A percentile compares a stretch with the other conserved stretches of the same genome.
Conservation (phyloP, 2,113 vertebrate species). For the Sturnira hondurensis region DNA sequence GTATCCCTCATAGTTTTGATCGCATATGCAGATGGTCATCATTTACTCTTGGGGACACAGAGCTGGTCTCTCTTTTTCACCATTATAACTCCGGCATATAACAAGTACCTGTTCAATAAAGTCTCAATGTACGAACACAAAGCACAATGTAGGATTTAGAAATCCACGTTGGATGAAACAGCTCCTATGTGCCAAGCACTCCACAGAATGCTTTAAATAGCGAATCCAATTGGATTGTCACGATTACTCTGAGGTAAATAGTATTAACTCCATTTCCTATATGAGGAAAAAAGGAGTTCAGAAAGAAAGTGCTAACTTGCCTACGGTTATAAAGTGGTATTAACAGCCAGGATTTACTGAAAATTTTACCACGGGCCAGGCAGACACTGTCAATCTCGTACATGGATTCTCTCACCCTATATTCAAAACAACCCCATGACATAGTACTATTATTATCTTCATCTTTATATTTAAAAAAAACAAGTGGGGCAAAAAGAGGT, state of each 20-base stretch:
- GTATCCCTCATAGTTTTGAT: not conserved
- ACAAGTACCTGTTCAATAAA: not conserved
- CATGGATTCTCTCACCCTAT: not conserved
- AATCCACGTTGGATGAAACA: not conserved
- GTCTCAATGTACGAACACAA: not conserved
- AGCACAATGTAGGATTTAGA: not conserved
- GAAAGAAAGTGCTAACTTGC: not conserved
- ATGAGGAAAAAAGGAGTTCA: not conserved
- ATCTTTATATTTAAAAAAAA: conserved; percentile 42
- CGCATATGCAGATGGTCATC: not conserved
- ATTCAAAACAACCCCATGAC: conserved; percentile 22
- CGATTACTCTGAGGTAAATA: not conserved
- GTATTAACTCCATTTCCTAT: conserved; percentile 3
- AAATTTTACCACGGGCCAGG: conserved; percentile 15
- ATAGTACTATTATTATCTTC: conserved; percentile 22
- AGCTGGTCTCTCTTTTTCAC: not conserved
- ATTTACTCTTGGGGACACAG: not conserved
- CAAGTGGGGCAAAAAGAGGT: not conserved
- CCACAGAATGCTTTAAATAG: conserved; percentile 5
- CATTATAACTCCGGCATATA: not conserved
- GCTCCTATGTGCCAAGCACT: not conserved
- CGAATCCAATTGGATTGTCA: not conserved
- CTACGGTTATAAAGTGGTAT: not conserved
- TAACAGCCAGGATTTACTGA: conserved; percentile 33
- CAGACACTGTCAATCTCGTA: not conserved